These are phyloP conservation scores for Listronotus oregonensis DNA, from an alignment of 1,140 invertebrate species.

Conservation along the genomic window DNA sequence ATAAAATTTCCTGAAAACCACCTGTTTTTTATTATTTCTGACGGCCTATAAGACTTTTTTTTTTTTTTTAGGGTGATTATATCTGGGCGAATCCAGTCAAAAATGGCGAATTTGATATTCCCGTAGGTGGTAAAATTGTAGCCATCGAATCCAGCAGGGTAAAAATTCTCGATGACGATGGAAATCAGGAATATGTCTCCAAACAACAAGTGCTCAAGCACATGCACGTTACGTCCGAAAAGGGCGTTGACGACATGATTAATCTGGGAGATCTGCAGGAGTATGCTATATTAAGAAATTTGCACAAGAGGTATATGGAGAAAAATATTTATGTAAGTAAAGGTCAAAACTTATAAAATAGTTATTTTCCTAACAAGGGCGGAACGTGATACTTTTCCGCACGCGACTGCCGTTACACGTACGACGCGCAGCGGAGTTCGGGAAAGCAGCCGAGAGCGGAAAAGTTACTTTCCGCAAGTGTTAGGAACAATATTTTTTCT, in stretches of 20 bases:
- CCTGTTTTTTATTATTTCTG: too few species aligned
- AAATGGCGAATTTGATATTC: slow-evolving; percentile 78
- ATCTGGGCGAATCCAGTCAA: slow-evolving; percentile 82
- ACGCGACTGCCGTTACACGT: too few species aligned
- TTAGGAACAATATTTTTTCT: too few species aligned
- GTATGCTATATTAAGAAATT: slow-evolving; percentile 88
- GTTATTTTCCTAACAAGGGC: slow-evolving; percentile 6
- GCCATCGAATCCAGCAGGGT: slow-evolving; percentile 78
- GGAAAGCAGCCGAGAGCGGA: too few species aligned
- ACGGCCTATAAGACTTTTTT: too few species aligned
- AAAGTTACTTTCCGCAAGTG: too few species aligned
- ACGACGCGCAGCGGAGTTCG: too few species aligned
- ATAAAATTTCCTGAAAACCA: too few species aligned
- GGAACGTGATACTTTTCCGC: too few species aligned
- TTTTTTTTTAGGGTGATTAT: slow-evolving; percentile 70
- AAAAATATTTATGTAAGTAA: slow-evolving; percentile 87
- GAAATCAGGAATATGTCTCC: slow-evolving; percentile 64
- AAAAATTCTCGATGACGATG: slow-evolving; percentile 79
- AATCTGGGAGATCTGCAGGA: slow-evolving; percentile 90
- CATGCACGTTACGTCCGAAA: slow-evolving; percentile 84
- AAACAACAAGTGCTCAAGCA: slow-evolving; percentile 70
- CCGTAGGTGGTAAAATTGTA: slow-evolving; percentile 80
- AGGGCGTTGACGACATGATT: slow-evolving; percentile 94
- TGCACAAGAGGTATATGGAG: slow-evolving; percentile 87
- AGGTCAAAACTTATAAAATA: too few species aligned